Evolutionary conservation across 1,140 invertebrate species (phyloP).

Genomic region (Dryas iulia): DNA sequence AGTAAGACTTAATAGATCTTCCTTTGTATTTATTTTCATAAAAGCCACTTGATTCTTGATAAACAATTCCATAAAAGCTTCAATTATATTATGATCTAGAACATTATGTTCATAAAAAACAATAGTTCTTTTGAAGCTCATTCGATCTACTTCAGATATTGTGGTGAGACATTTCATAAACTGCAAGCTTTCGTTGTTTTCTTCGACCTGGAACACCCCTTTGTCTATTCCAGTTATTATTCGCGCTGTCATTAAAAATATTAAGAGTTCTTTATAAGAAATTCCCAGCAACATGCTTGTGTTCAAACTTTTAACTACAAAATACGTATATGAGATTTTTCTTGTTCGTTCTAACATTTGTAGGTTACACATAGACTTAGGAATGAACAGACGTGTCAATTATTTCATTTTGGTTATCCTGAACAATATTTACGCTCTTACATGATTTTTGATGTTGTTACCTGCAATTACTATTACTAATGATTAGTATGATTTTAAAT

Average conservation of each 20-base stretch:
- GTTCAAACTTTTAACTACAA: background rate
- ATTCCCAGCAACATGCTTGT: background rate
- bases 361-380: background rate
- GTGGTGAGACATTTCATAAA: background rate
- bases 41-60: slow-evolving; percentile 14
- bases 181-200: background rate
- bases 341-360: background rate
- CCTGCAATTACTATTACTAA: too few relatives aligned
- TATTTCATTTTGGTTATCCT: background rate
- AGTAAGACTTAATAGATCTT: slow-evolving; percentile 15
- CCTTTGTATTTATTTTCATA: slow-evolving; percentile 14
- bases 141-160: background rate
- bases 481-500: too few relatives aligned
- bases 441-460: too few relatives aligned
- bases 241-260: background rate
- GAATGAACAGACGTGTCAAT: background rate
- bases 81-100: background rate
- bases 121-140: background rate
- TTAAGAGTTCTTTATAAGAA: background rate
- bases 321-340: background rate
- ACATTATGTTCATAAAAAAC: background rate
- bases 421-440: too few relatives aligned
- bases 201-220: background rate
- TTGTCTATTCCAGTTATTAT: background rate
- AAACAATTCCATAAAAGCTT: background rate